Evolutionary conservation across 2,113 vertebrate genomes (phyloP).

Genomic region (Globicephala melas): DNA sequence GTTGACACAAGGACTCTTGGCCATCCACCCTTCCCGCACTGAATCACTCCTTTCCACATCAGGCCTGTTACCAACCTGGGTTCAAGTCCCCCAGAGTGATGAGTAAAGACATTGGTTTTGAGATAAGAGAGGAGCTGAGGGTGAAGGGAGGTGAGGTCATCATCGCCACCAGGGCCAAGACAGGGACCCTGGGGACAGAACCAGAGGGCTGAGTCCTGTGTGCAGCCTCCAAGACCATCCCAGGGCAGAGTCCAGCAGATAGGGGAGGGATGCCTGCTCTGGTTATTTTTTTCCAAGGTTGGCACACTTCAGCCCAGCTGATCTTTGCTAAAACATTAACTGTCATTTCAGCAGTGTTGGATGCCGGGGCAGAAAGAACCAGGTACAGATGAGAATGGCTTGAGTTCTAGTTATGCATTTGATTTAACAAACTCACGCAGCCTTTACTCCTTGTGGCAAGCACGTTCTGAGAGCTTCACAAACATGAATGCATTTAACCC

Average conservation of each 20-base stretch:
- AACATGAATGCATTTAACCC: neutral
- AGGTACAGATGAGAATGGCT: conserved; percentile 28
- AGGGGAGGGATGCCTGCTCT: neutral
- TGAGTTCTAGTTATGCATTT: neutral
- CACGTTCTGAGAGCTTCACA: neutral
- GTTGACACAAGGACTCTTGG: neutral
- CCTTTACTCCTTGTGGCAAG: neutral
- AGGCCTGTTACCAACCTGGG: conserved; percentile 11
- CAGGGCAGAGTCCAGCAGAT: conserved; percentile 49
- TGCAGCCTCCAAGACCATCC: neutral
- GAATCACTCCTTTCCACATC: conserved; percentile 12
- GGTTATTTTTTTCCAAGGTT: neutral
- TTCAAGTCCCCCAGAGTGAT: conserved; percentile 48
- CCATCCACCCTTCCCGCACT: neutral
- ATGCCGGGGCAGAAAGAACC: conserved; percentile 27
- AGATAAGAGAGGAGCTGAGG: conserved; percentile 44
- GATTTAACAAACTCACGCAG: neutral
- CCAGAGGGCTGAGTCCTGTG: neutral
- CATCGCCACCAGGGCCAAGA: neutral
- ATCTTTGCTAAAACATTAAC: conserved; percentile 41
- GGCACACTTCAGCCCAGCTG: neutral
- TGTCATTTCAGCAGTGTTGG: conserved; percentile 46
- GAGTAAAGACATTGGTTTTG: conserved; percentile 44
- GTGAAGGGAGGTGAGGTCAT: neutral
- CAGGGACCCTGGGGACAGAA: neutral